Percentiles rank a stretch among this genome's conserved stretches.
Conservation (phyloP, 2,888 invertebrate genomes). For the Cylloceria caligata region DNA sequence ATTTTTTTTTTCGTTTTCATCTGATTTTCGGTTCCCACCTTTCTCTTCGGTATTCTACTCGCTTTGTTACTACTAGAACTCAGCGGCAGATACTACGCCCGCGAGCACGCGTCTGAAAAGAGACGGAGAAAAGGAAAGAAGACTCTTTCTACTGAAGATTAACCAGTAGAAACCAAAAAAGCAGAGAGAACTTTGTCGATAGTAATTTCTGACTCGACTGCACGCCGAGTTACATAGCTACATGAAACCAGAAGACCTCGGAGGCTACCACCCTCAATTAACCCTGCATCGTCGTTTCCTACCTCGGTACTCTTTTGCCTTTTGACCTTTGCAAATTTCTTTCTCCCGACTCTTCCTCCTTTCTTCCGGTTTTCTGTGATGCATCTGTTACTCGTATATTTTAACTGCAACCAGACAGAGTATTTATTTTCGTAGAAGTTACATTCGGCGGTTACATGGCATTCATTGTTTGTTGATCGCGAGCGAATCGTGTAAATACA, state of each 20-base stretch:
- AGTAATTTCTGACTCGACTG: constrained; percentile 76
- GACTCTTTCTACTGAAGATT: constrained; percentile 25
- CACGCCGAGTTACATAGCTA: constrained; percentile 69
- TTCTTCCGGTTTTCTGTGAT: neutral
- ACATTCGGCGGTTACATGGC: neutral
- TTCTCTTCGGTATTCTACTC: neutral
- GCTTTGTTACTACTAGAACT: constrained; percentile 7
- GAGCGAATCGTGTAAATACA: neutral
- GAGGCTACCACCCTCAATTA: constrained; percentile 72
- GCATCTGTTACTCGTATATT: neutral
- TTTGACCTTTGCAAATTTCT: constrained; percentile 33
- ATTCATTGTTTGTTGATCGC: neutral
- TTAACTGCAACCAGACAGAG: neutral
- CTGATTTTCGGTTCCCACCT: constrained; percentile 7
- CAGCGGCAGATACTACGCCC: neutral
- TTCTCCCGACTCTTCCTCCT: constrained; percentile 19
- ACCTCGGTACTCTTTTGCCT: neutral
- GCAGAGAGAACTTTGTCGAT: constrained; percentile 69
- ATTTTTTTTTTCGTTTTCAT: neutral
- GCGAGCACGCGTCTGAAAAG: neutral
- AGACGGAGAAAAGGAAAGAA: neutral
- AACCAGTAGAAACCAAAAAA: constrained; percentile 38
- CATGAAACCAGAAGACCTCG: constrained; percentile 13
- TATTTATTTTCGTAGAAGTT: neutral
- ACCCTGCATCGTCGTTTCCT: constrained; percentile 69